Evolutionary conservation across 2,113 vertebrate genomes (phyloP).

Genomic region (Manacus vitellinus): DNA sequence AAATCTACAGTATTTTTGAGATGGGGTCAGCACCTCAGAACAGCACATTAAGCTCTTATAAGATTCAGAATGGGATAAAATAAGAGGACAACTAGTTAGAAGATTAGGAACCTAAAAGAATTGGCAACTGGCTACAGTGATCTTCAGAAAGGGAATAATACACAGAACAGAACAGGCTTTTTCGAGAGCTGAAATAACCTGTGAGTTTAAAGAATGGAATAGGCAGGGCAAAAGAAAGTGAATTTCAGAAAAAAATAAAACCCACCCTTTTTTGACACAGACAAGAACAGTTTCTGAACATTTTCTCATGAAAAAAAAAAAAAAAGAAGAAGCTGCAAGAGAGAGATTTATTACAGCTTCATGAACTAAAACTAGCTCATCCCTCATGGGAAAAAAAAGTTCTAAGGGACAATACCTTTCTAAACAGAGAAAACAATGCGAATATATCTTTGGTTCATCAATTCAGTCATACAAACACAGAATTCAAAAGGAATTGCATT

Average conservation of each 20-base stretch:
- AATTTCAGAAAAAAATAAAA: background rate
- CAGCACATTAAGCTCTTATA: background rate
- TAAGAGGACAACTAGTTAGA: background rate
- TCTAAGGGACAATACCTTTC: background rate
- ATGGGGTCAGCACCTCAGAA: background rate
- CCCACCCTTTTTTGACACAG: fast-evolving
- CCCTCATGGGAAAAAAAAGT: background rate
- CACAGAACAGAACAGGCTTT: background rate
- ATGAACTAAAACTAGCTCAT: background rate
- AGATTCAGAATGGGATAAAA: background rate
- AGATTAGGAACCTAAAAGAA: background rate
- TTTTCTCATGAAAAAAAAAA: background rate
- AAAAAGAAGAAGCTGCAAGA: background rate
- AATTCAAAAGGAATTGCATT: background rate
- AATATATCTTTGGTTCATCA: background rate
- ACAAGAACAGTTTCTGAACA: background rate
- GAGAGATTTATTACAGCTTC: background rate
- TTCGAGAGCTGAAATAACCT: background rate
- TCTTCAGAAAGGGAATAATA: background rate
- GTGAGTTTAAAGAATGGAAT: background rate
- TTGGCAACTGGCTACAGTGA: background rate
- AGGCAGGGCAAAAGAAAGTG: background rate
- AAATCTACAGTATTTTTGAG: background rate
- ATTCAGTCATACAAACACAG: background rate
- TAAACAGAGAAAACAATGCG: background rate